These are phyloP conservation scores for Fregetta grallaria DNA, from an alignment of 2,113 vertebrate genomes.

Conservation along the genomic window DNA sequence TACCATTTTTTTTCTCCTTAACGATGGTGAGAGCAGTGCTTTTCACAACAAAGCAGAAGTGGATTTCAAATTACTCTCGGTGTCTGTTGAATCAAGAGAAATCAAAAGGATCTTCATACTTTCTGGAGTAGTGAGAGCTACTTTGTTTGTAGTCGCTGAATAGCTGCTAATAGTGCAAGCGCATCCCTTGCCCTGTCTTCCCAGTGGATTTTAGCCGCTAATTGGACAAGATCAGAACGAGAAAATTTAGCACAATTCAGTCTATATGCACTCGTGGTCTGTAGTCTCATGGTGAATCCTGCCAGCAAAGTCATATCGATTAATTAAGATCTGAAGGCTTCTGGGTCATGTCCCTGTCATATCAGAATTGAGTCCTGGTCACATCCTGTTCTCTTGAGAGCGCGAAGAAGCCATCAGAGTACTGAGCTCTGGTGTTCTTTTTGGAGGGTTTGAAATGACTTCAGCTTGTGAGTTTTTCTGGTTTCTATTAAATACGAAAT, in stretches of 20 bases:
- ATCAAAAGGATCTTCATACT: neutral
- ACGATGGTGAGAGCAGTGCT: neutral
- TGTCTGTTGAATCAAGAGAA: neutral
- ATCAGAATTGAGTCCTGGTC: neutral
- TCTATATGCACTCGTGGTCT: neutral
- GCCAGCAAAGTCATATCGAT: neutral
- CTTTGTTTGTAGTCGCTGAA: neutral
- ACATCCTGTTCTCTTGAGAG: neutral
- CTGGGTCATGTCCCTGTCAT: neutral
- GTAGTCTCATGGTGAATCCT: neutral
- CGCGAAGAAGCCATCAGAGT: neutral
- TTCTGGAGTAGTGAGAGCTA: neutral
- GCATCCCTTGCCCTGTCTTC: neutral
- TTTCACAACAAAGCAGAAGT: neutral
- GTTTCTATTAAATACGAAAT: neutral
- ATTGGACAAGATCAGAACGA: constrained; percentile 15
- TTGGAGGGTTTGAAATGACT: neutral
- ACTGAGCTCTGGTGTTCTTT: neutral
- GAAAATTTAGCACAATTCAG: neutral
- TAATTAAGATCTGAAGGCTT: constrained; percentile 26
- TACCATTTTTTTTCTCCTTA: neutral
- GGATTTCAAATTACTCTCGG: neutral
- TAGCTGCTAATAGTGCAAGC: neutral
- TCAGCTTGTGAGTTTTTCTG: neutral
- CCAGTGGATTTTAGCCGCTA: constrained; percentile 15